Conservation (phyloP, 2,888 invertebrate genomes). For the Acanthococcus lagerstroemiae region DNA sequence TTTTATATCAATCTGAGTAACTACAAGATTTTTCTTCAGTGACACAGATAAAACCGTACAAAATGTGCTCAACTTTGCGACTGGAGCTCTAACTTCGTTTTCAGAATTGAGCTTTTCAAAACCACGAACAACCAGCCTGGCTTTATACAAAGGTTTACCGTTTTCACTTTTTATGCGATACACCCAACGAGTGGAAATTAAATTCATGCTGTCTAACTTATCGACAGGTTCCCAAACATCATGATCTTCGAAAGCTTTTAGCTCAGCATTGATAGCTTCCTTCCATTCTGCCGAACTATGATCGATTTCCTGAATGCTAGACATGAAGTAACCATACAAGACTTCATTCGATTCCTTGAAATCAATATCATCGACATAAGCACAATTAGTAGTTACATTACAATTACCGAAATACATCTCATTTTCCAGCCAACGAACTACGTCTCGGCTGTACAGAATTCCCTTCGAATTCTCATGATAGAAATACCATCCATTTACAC, state of each 20-base stretch:
- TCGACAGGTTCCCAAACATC: constrained; percentile 26
- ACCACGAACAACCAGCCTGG: constrained; percentile 32
- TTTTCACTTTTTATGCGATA: constrained; percentile 28
- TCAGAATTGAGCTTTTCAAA: constrained; percentile 15
- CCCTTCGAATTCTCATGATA: not conserved
- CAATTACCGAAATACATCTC: constrained; percentile 12
- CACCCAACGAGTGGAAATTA: constrained; percentile 32
- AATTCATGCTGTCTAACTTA: not conserved
- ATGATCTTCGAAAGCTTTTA: constrained; percentile 31
- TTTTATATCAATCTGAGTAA: constrained; percentile 13
- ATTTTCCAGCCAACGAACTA: constrained; percentile 4
- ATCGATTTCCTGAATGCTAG: not conserved
- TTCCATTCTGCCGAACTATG: constrained; percentile 13
- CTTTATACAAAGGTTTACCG: constrained; percentile 31
- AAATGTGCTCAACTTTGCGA: constrained; percentile 25
- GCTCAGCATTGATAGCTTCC: constrained; percentile 24
- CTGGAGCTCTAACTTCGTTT: constrained; percentile 22
- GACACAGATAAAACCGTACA: constrained; percentile 10
- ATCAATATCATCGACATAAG: too few species aligned
- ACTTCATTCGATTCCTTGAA: too few species aligned
- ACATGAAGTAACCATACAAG: not conserved
- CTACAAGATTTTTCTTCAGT: too few species aligned
- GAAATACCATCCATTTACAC: not conserved
- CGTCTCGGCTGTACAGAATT: not conserved
- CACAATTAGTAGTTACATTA: too few species aligned